Evolutionary conservation across 2,888 invertebrate genomes (phyloP).

Genomic region (Cerastis leucographa): DNA sequence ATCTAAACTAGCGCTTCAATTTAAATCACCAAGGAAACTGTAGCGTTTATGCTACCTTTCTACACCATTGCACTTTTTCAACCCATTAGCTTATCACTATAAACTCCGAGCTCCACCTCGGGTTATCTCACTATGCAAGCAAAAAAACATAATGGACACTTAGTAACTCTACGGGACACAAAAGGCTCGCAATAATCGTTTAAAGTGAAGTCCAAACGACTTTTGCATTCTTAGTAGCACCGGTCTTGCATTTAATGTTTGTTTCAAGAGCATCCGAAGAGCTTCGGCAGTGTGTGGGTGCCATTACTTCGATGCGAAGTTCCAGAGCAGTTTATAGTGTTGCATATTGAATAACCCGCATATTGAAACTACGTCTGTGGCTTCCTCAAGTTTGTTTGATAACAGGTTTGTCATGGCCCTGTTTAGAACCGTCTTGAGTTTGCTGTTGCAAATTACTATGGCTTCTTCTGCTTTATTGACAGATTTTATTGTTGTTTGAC

Average conservation of each 20-base stretch:
- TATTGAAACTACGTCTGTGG: constrained; percentile 30
- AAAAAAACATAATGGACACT: constrained; percentile 42
- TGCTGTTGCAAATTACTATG: constrained; percentile 11
- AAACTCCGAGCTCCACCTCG: constrained; percentile 39
- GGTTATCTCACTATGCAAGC: constrained; percentile 13
- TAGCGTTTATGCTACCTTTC: constrained; percentile 13
- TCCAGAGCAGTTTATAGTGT: constrained; percentile 48
- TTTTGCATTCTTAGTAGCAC: constrained; percentile 59
- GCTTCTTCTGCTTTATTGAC: neutral
- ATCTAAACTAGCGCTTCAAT: constrained; percentile 8
- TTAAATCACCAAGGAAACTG: neutral
- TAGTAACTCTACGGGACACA: constrained; percentile 51
- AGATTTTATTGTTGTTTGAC: neutral
- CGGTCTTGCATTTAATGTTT: constrained; percentile 58
- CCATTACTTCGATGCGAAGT: constrained; percentile 48
- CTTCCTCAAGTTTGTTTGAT: constrained; percentile 27
- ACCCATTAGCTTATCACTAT: constrained; percentile 42
- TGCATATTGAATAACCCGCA: constrained; percentile 57
- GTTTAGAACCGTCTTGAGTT: constrained; percentile 17
- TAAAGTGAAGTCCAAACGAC: constrained; percentile 49
- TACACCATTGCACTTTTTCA: constrained; percentile 47
- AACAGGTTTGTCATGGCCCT: constrained; percentile 3
- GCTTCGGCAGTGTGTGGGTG: constrained; percentile 48
- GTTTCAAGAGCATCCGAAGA: constrained; percentile 54
- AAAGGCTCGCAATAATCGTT: constrained; percentile 57